Evolutionary conservation across 2,888 invertebrate genomes (phyloP).

Genomic region (Elgonia sp.): DNA sequence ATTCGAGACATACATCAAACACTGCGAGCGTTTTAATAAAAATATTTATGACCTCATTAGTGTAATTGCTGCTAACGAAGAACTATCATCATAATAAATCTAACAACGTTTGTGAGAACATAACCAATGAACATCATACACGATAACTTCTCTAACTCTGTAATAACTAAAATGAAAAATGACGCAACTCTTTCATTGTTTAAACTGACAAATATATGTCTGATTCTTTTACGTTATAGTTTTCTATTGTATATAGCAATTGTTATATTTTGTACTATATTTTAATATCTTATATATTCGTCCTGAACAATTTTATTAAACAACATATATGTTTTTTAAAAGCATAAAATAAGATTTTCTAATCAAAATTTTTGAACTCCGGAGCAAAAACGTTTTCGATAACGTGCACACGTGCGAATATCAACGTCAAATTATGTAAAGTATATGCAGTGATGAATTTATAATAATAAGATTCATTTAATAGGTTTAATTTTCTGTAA

Average conservation of each 20-base stretch:
- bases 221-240: slow-evolving; percentile 19
- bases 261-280: neutral
- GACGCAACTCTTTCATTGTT: slow-evolving; percentile 59
- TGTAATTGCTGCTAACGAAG: slow-evolving; percentile 69
- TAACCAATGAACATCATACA: slow-evolving; percentile 62
- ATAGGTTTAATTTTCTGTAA: too few relatives aligned
- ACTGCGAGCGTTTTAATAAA: slow-evolving; percentile 53
- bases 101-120: slow-evolving; percentile 68
- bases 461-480: too few relatives aligned
- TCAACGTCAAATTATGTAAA: too few relatives aligned
- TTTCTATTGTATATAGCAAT: slow-evolving; percentile 4
- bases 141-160: slow-evolving; percentile 55
- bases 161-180: slow-evolving; percentile 68
- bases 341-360: too few relatives aligned
- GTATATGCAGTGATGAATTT: too few relatives aligned
- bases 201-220: slow-evolving; percentile 56
- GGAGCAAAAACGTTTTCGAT: too few relatives aligned
- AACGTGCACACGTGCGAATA: too few relatives aligned
- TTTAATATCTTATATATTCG: slow-evolving; percentile 17
- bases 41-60: slow-evolving; percentile 71
- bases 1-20: slow-evolving; percentile 13
- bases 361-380: too few relatives aligned
- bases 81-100: slow-evolving; percentile 74
- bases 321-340: too few relatives aligned
- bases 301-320: too few relatives aligned